Base-by-base conservation (phyloP, 2,797 vertebrate genomes). In the Yasuhikotakia modesta region DNA sequence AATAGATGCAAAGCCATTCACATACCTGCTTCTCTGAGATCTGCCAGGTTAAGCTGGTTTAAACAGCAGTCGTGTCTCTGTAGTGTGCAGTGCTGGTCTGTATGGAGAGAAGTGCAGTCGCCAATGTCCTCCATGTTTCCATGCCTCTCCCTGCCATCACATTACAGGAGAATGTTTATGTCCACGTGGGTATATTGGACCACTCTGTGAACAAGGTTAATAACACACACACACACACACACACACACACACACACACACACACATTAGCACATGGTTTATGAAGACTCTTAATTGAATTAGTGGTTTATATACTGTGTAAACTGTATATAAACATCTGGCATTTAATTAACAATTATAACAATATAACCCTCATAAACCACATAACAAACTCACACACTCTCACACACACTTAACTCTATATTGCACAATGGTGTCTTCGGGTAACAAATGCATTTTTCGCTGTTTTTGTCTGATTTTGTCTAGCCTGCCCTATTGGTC, bases 401-500 rank as follows among this genome's bases (percentile, higher is more conserved):
- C n/a, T n/a, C n/a, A n/a, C n/a, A n/a, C n/a, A n/a, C n/a, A n/a
- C n/a, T n/a, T n/a, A n/a, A n/a, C n/a, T n/a, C n/a, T n/a, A n/a
- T n/a, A n/a, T n/a, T n/a, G n/a, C n/a, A n/a, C n/a, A n/a, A n/a
- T n/a, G n/a, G n/a, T n/a, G n/a, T n/a, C n/a, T n/a, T n/a, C n/a
- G n/a, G n/a, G n/a, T n/a, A 7, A 58, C 14, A 27, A 60, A 30
- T 5, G 1, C 30, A 12, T 48, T 58, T 48, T 66, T 58, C 50
- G 43, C 17, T 45, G 17, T 30, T 68, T 64, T 52, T 67, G 30
- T 74, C 58, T 82, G 39, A 45, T 70, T 30, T 60, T 60, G 57
- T 70, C 1, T 88, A 97, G 96, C 88, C 21, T 98, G 96, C 79
- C 92, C 92, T 0, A 61, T 87, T 0, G 95, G 96, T 4, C 94